Conservation (phyloP, 2,797 vertebrate genomes). For the Oophaga sylvatica region DNA sequence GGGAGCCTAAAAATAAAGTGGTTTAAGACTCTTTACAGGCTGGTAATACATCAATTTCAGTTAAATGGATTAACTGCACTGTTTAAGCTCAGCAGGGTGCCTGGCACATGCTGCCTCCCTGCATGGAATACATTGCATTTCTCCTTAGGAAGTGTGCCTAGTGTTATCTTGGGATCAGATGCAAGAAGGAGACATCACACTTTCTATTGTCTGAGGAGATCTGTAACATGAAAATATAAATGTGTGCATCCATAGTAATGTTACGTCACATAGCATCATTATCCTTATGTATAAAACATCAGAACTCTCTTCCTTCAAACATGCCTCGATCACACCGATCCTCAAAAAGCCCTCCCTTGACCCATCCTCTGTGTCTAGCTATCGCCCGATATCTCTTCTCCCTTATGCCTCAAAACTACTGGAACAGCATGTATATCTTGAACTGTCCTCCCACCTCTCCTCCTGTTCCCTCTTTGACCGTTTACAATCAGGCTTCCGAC, state of each 20-base stretch:
- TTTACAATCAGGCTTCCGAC: no score
- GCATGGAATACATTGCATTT: not conserved
- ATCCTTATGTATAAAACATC: not conserved
- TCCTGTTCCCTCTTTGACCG: no score
- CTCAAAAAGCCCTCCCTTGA: no score
- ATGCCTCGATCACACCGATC: no score
- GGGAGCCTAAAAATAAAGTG: conserved; percentile 65
- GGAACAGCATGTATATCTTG: no score
- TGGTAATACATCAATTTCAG: conserved; percentile 64
- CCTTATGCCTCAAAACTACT: no score
- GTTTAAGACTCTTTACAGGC: conserved; percentile 62
- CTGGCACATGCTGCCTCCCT: conserved; percentile 55
- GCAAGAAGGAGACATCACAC: not conserved
- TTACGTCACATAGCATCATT: not conserved
- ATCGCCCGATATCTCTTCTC: no score
- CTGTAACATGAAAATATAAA: not conserved
- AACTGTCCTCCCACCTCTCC: no score
- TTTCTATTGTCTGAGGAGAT: not conserved
- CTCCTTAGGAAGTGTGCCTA: not conserved
- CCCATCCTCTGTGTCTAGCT: no score
- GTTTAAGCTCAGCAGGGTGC: conserved; percentile 62
- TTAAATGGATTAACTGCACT: conserved; percentile 68
- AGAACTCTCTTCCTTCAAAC: not conserved
- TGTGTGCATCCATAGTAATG: not conserved
- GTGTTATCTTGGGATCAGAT: conserved; percentile 1